Evolutionary conservation across 2,113 vertebrate genomes (phyloP).

Genomic region (Panthera leo): DNA sequence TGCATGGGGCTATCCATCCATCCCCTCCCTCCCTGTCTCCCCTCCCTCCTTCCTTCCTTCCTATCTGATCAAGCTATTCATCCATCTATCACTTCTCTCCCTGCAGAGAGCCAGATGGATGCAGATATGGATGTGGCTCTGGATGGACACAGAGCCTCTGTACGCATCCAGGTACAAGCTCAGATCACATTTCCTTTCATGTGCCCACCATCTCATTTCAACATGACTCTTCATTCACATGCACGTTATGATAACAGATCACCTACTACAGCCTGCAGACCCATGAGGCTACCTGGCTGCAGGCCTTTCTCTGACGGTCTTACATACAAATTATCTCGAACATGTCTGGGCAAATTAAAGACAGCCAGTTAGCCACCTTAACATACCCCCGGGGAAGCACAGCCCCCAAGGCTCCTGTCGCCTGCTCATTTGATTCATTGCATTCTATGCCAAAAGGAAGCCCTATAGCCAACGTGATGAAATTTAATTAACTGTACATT

Average conservation of each 20-base stretch:
- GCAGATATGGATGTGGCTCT: background rate
- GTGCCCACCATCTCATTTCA: background rate
- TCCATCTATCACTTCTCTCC: background rate
- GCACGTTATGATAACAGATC: background rate
- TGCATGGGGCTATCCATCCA: background rate
- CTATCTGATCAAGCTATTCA: background rate
- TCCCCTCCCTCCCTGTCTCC: background rate
- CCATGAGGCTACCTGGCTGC: background rate
- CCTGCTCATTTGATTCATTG: background rate
- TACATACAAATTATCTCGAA: rapidly evolving
- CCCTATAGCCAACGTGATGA: background rate
- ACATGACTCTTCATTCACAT: background rate
- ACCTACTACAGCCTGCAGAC: rapidly evolving
- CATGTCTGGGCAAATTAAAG: background rate
- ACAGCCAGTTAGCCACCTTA: background rate
- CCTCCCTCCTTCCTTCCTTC: background rate
- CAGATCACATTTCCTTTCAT: background rate
- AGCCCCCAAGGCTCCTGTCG: background rate
- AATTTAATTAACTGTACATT: background rate
- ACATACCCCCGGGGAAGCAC: background rate
- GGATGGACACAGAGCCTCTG: background rate
- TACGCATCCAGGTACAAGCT: background rate
- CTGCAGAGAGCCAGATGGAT: background rate
- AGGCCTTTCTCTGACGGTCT: background rate
- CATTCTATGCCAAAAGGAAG: background rate